A percentile compares a stretch with the other conserved stretches of the same genome.
phyloP scores from a whole-genome alignment of 2,113 vertebrate genomes.

The Lagenorhynchus albirostris region DNA sequence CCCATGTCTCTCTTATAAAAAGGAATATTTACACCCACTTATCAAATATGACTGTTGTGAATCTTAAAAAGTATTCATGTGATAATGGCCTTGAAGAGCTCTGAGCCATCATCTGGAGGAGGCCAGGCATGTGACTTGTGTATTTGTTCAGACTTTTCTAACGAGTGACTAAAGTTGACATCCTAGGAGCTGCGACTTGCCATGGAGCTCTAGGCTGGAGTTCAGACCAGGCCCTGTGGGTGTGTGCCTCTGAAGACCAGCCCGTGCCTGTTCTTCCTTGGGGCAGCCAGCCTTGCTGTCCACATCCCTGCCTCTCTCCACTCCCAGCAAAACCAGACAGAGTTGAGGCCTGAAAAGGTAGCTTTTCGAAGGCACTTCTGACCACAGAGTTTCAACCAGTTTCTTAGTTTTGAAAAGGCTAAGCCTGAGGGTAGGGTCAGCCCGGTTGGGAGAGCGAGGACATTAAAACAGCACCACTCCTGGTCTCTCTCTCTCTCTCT shows the following conservation, averaged over 20 bases:
- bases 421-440: neutral
- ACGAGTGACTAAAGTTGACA: too few species aligned
- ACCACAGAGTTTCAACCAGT: neutral
- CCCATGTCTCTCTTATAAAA: neutral
- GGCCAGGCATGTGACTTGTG: neutral
- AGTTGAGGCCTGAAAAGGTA: neutral
- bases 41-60: neutral
- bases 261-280: fast-evolving
- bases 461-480: neutral
- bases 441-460: neutral
- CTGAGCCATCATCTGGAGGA: neutral
- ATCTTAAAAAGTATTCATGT: neutral
- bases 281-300: neutral
- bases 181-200: too few species aligned
- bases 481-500: too few species aligned
- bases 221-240: neutral
- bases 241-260: neutral
- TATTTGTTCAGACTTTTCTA: neutral
- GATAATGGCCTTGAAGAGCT: neutral
- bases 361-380: neutral
- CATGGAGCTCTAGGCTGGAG: neutral
- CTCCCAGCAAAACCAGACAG: neutral
- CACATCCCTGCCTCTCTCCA: neutral
- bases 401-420: neutral
- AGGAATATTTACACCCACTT: neutral